Conservation (phyloP, 2,113 vertebrate species). For the Poeciliopsis occidentalis region DNA sequence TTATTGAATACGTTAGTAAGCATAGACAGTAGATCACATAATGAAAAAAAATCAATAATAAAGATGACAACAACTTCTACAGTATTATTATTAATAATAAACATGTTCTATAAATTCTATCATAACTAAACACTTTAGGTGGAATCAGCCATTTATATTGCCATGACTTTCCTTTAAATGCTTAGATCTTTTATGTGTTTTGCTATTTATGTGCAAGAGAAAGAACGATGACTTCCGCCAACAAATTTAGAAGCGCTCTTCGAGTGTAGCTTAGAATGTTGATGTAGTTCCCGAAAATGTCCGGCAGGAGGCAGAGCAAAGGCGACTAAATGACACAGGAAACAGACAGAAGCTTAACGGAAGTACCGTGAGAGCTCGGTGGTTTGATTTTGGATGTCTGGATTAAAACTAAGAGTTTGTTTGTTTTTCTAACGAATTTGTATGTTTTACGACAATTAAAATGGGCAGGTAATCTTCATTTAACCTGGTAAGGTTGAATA, state of each 20-base stretch:
- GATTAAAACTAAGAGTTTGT: neutral
- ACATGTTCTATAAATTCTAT: no score
- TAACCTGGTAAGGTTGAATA: conserved; percentile 44
- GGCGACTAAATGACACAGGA: conserved; percentile 26
- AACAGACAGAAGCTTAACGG: conserved; percentile 38
- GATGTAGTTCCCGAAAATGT: neutral
- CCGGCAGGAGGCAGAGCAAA: conserved; percentile 34
- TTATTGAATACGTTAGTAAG: no score
- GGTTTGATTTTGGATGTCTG: conserved; percentile 12
- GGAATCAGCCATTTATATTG: neutral
- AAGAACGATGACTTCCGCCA: neutral
- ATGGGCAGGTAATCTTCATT: conserved; percentile 70
- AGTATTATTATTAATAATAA: no score
- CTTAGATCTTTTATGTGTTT: neutral
- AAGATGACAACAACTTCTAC: no score
- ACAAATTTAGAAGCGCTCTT: neutral
- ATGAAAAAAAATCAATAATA: no score
- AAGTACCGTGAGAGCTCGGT: conserved; percentile 39
- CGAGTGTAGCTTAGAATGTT: neutral
- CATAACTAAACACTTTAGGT: no score
- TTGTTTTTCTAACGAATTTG: neutral
- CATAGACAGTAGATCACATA: no score
- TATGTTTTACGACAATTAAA: neutral
- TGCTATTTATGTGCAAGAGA: neutral
- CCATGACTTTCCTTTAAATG: neutral